phyloP scores from a whole-genome alignment of 2,888 invertebrate genomes.

The Lochmaea crataegi region DNA sequence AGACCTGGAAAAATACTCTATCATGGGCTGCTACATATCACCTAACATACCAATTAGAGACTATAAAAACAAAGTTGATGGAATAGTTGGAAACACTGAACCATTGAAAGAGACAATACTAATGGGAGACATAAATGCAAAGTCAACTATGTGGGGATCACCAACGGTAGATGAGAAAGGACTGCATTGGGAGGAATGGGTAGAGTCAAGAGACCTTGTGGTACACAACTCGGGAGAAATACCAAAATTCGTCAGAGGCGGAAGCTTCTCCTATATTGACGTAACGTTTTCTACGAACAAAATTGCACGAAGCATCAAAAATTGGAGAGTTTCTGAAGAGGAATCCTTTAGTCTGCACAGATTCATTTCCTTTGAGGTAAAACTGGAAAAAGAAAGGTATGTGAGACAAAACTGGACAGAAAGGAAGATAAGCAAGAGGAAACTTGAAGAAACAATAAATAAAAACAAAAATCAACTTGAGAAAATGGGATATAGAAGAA shows the following conservation, averaged over 20 bases:
- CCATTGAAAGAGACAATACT: background rate
- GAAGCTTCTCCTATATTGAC: background rate
- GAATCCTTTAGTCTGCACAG: constrained; percentile 29
- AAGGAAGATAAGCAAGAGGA: background rate
- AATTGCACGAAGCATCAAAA: background rate
- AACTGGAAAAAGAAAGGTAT: background rate
- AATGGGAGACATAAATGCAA: constrained; percentile 26
- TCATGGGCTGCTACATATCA: too few relatives aligned
- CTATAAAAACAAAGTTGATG: background rate
- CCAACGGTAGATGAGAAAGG: constrained; percentile 9
- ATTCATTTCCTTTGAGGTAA: constrained; percentile 19
- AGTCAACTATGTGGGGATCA: constrained; percentile 26
- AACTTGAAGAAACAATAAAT: background rate
- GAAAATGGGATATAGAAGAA: background rate
- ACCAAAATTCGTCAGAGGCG: background rate
- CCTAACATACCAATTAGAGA: constrained; percentile 9
- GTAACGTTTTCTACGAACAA: background rate
- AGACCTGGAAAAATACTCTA: too few relatives aligned
- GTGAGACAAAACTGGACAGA: background rate
- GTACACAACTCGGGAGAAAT: constrained; percentile 1
- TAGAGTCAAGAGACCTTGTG: background rate
- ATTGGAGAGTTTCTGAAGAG: constrained; percentile 30
- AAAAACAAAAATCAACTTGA: background rate
- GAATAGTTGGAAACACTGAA: background rate
- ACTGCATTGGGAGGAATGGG: constrained; percentile 7